These are phyloP conservation scores for Drosophila tripunctata DNA, from an alignment of 2,888 invertebrate species.

Conservation along the genomic window DNA sequence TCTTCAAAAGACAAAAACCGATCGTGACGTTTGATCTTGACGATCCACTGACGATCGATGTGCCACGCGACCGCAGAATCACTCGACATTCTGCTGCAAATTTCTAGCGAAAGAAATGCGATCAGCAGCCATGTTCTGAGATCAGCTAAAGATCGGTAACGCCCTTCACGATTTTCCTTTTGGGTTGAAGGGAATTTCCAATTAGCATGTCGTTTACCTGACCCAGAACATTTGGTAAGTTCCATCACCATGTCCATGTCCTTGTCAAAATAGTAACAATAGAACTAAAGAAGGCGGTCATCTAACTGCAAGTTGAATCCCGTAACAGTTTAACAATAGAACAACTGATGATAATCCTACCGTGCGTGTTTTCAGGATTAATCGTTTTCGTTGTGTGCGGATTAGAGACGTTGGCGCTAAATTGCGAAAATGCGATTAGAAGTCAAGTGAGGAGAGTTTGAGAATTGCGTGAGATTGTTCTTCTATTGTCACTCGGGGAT, in stretches of 20 bases:
- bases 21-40: slow-evolving; percentile 72
- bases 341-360: slow-evolving; percentile 74
- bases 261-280: slow-evolving; percentile 83
- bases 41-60: slow-evolving; percentile 69
- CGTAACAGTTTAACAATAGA: slow-evolving; percentile 59
- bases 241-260: slow-evolving; percentile 26
- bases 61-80: slow-evolving; percentile 83
- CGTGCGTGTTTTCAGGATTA: slow-evolving; percentile 51
- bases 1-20: slow-evolving; percentile 43
- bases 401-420: slow-evolving; percentile 80
- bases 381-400: slow-evolving; percentile 73
- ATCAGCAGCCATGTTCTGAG: slow-evolving; percentile 26
- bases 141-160: slow-evolving; percentile 79
- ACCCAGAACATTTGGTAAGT: slow-evolving; percentile 23
- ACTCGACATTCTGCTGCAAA: slow-evolving; percentile 56
- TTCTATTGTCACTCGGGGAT: slow-evolving; percentile 33
- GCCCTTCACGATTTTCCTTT: slow-evolving; percentile 47
- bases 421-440: slow-evolving; percentile 76
- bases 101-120: slow-evolving; percentile 64
- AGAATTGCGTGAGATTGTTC: slow-evolving; percentile 58
- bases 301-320: slow-evolving; percentile 63
- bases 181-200: slow-evolving; percentile 37
- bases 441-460: slow-evolving; percentile 25
- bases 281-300: slow-evolving; percentile 52
- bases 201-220: slow-evolving; percentile 69